These are phyloP conservation scores for Astropecten irregularis DNA, from an alignment of 53 echinoderm and acorn worm species.

Conservation along the genomic window DNA sequence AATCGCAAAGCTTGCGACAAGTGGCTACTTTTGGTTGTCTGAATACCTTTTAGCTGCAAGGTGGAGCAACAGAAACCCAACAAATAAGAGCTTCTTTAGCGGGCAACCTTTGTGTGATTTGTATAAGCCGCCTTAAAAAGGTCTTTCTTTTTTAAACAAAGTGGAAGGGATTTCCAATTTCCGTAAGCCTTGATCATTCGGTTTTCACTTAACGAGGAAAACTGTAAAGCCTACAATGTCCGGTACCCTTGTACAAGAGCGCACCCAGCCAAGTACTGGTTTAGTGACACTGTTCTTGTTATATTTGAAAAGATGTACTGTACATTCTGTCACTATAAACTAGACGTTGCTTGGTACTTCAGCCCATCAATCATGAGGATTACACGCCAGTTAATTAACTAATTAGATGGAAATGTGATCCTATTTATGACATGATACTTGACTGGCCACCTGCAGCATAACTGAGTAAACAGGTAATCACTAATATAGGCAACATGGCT, in stretches of 20 bases:
- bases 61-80: slow-evolving; percentile 19
- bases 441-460: slow-evolving; percentile 1
- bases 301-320: background rate
- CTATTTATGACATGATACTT: background rate
- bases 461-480: background rate
- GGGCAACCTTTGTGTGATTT: slow-evolving; percentile 6
- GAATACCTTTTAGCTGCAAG: slow-evolving; percentile 14
- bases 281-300: background rate
- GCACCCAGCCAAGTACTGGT: background rate
- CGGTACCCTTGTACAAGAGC: background rate
- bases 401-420: background rate
- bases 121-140: background rate
- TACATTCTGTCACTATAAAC: background rate
- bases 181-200: background rate
- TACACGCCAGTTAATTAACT: slow-evolving; percentile 23
- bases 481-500: background rate
- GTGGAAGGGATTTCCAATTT: background rate
- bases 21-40: background rate
- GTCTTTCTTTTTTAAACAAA: background rate
- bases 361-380: slow-evolving; percentile 19
- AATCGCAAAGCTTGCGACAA: background rate
- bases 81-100: slow-evolving; percentile 4
- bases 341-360: no score
- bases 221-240: background rate
- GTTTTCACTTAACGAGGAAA: background rate